Evolutionary conservation across 1,140 invertebrate species (phyloP).

Genomic region (Drosophila erecta): DNA sequence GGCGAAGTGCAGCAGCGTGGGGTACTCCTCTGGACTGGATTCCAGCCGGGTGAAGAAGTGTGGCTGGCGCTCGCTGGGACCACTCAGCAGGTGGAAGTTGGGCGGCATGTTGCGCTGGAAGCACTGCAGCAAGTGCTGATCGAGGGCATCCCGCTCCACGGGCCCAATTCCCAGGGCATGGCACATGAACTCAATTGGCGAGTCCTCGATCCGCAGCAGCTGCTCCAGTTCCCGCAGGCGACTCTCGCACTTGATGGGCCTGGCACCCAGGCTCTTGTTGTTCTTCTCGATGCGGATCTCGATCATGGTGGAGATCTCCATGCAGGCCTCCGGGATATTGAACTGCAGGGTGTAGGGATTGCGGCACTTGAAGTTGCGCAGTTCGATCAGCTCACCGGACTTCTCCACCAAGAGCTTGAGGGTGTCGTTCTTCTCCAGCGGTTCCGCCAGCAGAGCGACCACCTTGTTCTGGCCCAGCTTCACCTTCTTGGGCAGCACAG

Average conservation of each 20-base stretch:
- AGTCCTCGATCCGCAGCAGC: slow-evolving; percentile 90
- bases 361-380: slow-evolving; percentile 90
- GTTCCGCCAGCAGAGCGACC: slow-evolving; percentile 91
- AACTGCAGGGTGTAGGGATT: slow-evolving; percentile 93
- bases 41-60: slow-evolving; percentile 78
- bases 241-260: slow-evolving; percentile 94
- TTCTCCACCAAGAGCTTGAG: slow-evolving; percentile 91
- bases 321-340: slow-evolving; percentile 90
- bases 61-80: slow-evolving; percentile 85
- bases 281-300: slow-evolving; percentile 92
- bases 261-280: slow-evolving; percentile 89
- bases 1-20: slow-evolving; percentile 94
- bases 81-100: slow-evolving; percentile 90
- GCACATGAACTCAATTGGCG: slow-evolving; percentile 94
- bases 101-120: slow-evolving; percentile 93
- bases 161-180: slow-evolving; percentile 92
- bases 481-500: slow-evolving; percentile 80
- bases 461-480: slow-evolving; percentile 90
- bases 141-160: slow-evolving; percentile 90
- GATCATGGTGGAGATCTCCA: slow-evolving; percentile 92
- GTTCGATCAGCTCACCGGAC: slow-evolving; percentile 91
- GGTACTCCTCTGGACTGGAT: slow-evolving; percentile 90
- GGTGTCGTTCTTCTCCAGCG: slow-evolving; percentile 89
- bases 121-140: slow-evolving; percentile 91
- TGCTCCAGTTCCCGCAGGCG: slow-evolving; percentile 92